Conservation (phyloP, 2,797 vertebrate genomes). For the Hipposideros larvatus region DNA sequence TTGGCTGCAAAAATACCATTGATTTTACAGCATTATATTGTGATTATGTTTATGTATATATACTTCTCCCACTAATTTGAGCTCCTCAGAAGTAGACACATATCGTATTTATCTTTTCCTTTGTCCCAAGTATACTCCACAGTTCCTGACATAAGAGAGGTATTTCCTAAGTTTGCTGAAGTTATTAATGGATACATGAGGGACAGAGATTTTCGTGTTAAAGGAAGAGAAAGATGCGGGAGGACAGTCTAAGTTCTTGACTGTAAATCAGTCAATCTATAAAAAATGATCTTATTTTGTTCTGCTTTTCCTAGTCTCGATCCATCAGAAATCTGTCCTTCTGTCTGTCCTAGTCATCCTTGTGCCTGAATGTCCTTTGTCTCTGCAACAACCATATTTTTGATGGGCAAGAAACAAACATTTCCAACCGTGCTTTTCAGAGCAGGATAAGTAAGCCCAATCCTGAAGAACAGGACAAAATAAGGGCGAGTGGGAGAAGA, state of each 20-base stretch:
- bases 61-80: background rate
- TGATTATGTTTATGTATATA: background rate
- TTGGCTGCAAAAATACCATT: background rate
- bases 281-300: background rate
- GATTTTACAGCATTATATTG: background rate
- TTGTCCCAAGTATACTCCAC: background rate
- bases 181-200: background rate
- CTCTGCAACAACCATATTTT: constrained; percentile 38
- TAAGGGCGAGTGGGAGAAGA: constrained; percentile 22
- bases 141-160: background rate
- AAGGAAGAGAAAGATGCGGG: background rate
- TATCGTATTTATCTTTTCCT: background rate
- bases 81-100: constrained; percentile 3
- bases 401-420: constrained; percentile 36
- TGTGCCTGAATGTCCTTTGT: constrained; percentile 25
- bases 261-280: background rate
- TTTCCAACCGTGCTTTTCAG: constrained; percentile 43
- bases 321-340: constrained; percentile 31
- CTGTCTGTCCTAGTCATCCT: constrained; percentile 57
- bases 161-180: background rate
- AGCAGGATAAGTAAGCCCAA: constrained; percentile 6
- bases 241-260: background rate
- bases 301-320: background rate
- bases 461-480: constrained; percentile 28
- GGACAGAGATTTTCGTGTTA: background rate